Evolutionary conservation across 2,797 vertebrate genomes (phyloP).

Genomic region (Loriculus beryllinus): DNA sequence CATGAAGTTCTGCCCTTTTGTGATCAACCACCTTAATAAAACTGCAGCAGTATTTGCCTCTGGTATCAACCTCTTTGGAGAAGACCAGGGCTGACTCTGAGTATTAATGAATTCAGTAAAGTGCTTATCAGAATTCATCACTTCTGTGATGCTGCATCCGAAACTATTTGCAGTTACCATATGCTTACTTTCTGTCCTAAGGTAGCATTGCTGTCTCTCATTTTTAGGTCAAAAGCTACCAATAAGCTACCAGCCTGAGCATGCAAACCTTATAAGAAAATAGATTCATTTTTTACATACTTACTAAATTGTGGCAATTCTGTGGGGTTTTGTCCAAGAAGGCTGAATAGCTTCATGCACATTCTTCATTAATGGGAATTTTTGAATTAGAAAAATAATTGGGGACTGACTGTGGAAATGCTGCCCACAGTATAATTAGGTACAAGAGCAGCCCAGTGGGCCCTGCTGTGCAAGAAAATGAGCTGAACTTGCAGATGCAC

Average conservation of each 20-base stretch:
- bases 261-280: not conserved
- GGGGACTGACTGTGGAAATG: not conserved
- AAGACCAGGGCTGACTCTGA: not conserved
- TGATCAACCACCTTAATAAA: not conserved
- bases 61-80: not conserved
- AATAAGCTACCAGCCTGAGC: not conserved
- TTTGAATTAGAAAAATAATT: not conserved
- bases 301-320: not conserved
- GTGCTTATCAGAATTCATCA: not conserved
- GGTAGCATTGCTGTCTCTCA: not conserved
- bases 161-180: not conserved
- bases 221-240: not conserved
- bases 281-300: not conserved
- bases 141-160: not conserved
- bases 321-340: not conserved
- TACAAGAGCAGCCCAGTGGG: not conserved
- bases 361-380: not conserved
- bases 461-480: not conserved
- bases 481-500: not conserved
- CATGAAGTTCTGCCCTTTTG: not conserved
- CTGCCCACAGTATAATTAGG: not conserved
- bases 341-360: not conserved
- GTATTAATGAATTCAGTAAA: not conserved
- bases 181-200: not conserved
- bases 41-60: not conserved